phyloP scores from a whole-genome alignment of 2,888 invertebrate species.

The Lasioglossum morio region DNA sequence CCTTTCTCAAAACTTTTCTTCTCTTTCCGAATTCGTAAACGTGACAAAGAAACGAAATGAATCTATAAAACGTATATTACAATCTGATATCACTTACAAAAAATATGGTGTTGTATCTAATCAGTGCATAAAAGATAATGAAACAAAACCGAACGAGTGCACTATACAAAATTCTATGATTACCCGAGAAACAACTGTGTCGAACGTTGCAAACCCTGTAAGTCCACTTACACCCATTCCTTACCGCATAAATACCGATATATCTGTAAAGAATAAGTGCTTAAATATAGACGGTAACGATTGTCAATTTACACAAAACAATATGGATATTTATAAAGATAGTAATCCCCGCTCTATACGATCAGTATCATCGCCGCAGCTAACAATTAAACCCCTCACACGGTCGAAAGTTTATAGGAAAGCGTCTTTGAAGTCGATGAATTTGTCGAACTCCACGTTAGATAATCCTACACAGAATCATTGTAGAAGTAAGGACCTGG shows the following conservation, averaged over 20 bases:
- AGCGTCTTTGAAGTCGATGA: slow-evolving; percentile 76
- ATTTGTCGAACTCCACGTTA: slow-evolving; percentile 33
- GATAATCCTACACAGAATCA: slow-evolving; percentile 39
- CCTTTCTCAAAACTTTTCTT: slow-evolving; percentile 28
- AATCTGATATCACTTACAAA: slow-evolving; percentile 46
- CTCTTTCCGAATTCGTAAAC: slow-evolving; percentile 31
- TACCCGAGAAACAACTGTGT: slow-evolving; percentile 37
- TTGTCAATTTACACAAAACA: slow-evolving; percentile 28
- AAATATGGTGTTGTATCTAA: slow-evolving; percentile 55
- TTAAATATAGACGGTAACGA: slow-evolving; percentile 38
- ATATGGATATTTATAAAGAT: slow-evolving; percentile 48
- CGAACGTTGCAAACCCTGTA: slow-evolving; percentile 27
- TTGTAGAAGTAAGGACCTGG: slow-evolving; percentile 30
- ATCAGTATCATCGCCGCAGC: slow-evolving; percentile 80
- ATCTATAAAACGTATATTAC: slow-evolving; percentile 49
- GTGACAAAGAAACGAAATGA: slow-evolving; percentile 40
- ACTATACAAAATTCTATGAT: slow-evolving; percentile 53
- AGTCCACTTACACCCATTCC: slow-evolving; percentile 31
- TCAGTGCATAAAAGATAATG: slow-evolving; percentile 58
- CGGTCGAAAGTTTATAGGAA: slow-evolving; percentile 82
- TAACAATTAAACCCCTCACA: slow-evolving; percentile 69
- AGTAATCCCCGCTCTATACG: slow-evolving; percentile 67
- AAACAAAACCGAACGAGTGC: slow-evolving; percentile 55
- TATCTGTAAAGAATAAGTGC: slow-evolving; percentile 29
- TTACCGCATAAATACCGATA: slow-evolving; percentile 35